Evolutionary conservation across 2,888 invertebrate genomes (phyloP).

Genomic region (Lysandra coridon): DNA sequence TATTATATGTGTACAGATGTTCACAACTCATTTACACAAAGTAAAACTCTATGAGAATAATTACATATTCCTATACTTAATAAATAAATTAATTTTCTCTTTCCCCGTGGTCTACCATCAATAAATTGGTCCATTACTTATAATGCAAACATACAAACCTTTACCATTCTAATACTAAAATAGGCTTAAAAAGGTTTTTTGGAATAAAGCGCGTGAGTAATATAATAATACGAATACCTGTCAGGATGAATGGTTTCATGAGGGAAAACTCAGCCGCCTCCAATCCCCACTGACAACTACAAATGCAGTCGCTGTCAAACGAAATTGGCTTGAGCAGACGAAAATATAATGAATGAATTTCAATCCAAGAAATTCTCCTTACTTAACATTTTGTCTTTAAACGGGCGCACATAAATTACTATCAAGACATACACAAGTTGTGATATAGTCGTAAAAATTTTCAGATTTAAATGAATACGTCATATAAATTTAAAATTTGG

Average conservation of each 20-base stretch:
- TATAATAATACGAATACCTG: constrained; percentile 1
- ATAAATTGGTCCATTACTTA: too few species aligned
- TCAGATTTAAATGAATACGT: too few species aligned
- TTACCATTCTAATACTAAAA: not conserved
- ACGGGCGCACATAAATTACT: not conserved
- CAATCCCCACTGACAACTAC: constrained; percentile 9
- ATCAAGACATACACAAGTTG: not conserved
- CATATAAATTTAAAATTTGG: too few species aligned
- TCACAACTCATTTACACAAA: not conserved
- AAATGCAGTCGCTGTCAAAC: constrained; percentile 19
- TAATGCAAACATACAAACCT: too few species aligned
- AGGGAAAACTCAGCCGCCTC: constrained; percentile 3
- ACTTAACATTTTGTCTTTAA: not conserved
- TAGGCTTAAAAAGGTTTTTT: not conserved
- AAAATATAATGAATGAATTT: not conserved
- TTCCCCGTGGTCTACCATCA: too few species aligned
- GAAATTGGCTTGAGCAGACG: constrained; percentile 7
- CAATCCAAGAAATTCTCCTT: not conserved
- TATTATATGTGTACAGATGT: not conserved
- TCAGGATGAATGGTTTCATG: not conserved
- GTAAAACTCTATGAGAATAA: too few species aligned
- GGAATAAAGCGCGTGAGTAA: not conserved
- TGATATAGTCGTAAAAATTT: too few species aligned
- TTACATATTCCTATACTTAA: too few species aligned
- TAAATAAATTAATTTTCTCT: too few species aligned